These are phyloP conservation scores for Paracyclopina nana DNA, from an alignment of 1,140 invertebrate species.

Conservation along the genomic window DNA sequence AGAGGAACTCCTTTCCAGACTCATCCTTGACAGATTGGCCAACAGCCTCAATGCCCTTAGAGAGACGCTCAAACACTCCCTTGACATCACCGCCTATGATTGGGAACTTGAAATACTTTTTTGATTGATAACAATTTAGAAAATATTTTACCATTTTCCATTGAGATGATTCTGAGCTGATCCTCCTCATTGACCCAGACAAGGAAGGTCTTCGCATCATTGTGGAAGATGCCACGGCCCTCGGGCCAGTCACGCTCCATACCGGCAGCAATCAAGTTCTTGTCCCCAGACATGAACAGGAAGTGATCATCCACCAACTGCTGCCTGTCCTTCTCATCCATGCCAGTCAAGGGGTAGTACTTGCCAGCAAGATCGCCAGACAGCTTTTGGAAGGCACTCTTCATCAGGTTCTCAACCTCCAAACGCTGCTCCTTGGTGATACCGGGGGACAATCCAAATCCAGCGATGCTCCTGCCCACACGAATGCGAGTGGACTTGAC, in stretches of 20 bases:
- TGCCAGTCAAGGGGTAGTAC: constrained; percentile 27
- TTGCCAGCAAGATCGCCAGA: constrained; percentile 26
- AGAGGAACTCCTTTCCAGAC: constrained; percentile 15
- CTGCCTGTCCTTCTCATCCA: constrained; percentile 24
- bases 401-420: constrained; percentile 14
- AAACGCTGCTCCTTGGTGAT: constrained; percentile 18
- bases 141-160: too few relatives aligned
- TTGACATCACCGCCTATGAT: constrained; percentile 60
- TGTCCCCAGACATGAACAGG: constrained; percentile 28
- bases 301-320: constrained; percentile 27
- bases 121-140: too few relatives aligned
- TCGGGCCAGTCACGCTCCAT: constrained; percentile 59
- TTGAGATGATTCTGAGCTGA: constrained; percentile 53
- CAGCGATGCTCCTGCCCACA: constrained; percentile 15
- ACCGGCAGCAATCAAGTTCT: constrained; percentile 23
- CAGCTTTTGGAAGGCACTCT: constrained; percentile 7
- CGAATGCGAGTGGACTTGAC: constrained; percentile 17
- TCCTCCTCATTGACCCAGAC: constrained; percentile 82
- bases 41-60: constrained; percentile 33
- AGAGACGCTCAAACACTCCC: constrained; percentile 42
- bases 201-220: constrained; percentile 49
- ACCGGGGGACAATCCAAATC: constrained; percentile 17
- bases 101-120: too few relatives aligned
- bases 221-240: constrained; percentile 64
- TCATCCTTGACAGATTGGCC: constrained; percentile 16